phyloP scores from a whole-genome alignment of 1,140 invertebrate species.

The Harpegnathos saltator region DNA sequence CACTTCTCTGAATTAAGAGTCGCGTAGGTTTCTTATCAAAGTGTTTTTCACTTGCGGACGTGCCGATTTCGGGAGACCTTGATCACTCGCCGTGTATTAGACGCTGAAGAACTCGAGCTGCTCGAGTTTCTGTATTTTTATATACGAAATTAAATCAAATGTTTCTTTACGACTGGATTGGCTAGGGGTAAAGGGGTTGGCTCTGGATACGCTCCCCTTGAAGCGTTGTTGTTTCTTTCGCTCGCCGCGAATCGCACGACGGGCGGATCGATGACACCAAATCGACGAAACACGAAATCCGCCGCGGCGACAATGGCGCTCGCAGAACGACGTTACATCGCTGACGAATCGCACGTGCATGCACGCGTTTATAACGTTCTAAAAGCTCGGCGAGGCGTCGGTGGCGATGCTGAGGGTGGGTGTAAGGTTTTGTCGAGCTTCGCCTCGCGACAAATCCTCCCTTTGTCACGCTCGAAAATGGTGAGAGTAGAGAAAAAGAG shows the following conservation, averaged over 20 bases:
- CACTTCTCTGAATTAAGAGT: too few species aligned
- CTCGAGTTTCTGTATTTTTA: not conserved
- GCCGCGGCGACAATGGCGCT: conserved; percentile 44
- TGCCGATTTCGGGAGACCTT: too few species aligned
- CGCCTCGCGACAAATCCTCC: conserved; percentile 79
- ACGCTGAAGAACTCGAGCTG: too few species aligned
- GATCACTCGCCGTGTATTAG: too few species aligned
- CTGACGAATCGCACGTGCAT: conserved; percentile 67
- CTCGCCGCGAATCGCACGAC: conserved; percentile 1
- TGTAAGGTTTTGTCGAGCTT: conserved; percentile 76
- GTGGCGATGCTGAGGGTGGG: conserved; percentile 26
- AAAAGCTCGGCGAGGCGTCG: conserved; percentile 73
- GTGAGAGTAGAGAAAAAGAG: conserved; percentile 48
- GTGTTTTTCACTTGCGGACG: too few species aligned
- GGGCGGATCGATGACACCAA: conserved; percentile 55
- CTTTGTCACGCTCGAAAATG: conserved; percentile 74
- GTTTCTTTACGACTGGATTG: not conserved
- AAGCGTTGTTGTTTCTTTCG: conserved; percentile 22
- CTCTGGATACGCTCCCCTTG: not conserved
- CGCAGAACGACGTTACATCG: conserved; percentile 70
- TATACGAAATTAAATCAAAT: not conserved
- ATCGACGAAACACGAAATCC: conserved; percentile 56
- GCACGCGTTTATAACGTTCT: conserved; percentile 71
- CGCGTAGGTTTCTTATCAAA: too few species aligned
- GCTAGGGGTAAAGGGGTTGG: not conserved